These are phyloP conservation scores for Belgica antarctica DNA, from an alignment of 2,888 invertebrate species.

Conservation along the genomic window DNA sequence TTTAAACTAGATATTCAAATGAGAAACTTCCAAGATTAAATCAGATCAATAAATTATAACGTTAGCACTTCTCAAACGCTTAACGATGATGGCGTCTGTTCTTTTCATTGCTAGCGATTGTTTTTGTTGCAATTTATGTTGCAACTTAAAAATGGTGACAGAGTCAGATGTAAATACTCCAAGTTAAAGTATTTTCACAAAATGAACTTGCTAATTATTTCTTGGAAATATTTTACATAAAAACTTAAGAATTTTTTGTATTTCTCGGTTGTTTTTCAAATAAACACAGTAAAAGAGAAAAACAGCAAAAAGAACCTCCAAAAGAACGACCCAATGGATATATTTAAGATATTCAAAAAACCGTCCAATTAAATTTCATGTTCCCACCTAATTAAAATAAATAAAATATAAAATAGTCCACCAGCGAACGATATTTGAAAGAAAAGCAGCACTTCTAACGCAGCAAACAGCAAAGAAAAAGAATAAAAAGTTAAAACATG, in stretches of 20 bases:
- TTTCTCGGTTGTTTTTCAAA: slow-evolving; percentile 10
- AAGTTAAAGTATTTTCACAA: slow-evolving; percentile 2
- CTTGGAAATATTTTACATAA: slow-evolving; percentile 43
- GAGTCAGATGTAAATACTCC: neutral
- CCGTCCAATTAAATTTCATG: slow-evolving; percentile 44
- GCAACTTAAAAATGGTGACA: too few species aligned
- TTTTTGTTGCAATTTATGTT: neutral
- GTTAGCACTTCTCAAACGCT: slow-evolving; percentile 39
- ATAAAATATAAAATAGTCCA: slow-evolving; percentile 39
- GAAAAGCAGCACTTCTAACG: slow-evolving; percentile 21
- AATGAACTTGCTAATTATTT: slow-evolving; percentile 39
- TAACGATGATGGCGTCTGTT: slow-evolving; percentile 24
- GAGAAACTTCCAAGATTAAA: slow-evolving; percentile 19
- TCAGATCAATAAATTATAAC: slow-evolving; percentile 40
- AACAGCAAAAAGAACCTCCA: slow-evolving; percentile 16
- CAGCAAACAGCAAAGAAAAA: slow-evolving; percentile 18
- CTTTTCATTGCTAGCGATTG: neutral
- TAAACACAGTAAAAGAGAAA: slow-evolving; percentile 14
- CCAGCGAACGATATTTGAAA: neutral
- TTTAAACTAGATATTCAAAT: slow-evolving; percentile 23
- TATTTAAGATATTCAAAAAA: slow-evolving; percentile 38
- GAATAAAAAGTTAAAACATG: slow-evolving; percentile 37
- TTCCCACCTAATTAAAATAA: slow-evolving; percentile 44
- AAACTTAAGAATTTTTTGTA: slow-evolving; percentile 19
- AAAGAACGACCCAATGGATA: slow-evolving; percentile 4